Conservation (phyloP, 2,888 invertebrate species). For the Eupeodes luniger region DNA sequence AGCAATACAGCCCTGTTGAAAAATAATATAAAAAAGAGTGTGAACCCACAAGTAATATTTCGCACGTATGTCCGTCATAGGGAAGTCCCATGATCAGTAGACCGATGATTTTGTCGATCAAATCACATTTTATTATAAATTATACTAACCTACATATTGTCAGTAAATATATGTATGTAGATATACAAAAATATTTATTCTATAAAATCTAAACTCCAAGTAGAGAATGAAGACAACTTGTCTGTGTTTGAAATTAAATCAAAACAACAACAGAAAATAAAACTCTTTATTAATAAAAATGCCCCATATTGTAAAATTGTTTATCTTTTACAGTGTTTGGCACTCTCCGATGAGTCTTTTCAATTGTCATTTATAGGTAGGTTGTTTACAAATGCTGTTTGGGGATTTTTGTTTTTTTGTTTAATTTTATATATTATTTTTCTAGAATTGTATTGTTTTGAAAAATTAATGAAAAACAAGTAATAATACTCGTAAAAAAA, state of each 20-base stretch:
- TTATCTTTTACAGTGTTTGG: too few relatives aligned
- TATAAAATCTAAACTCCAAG: not conserved
- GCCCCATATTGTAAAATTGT: not conserved
- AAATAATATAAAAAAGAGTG: not conserved
- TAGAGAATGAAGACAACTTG: slow-evolving; percentile 5
- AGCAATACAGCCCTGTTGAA: not conserved
- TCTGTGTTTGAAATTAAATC: slow-evolving; percentile 2
- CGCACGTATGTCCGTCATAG: slow-evolving; percentile 18
- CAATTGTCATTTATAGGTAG: not conserved
- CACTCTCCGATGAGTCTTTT: not conserved
- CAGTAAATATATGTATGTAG: too few relatives aligned
- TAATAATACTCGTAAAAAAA: too few relatives aligned
- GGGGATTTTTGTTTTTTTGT: too few relatives aligned
- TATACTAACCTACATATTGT: too few relatives aligned
- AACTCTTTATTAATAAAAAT: not conserved
- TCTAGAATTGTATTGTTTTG: too few relatives aligned
- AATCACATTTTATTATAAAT: not conserved
- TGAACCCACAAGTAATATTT: slow-evolving; percentile 19
- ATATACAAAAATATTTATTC: too few relatives aligned
- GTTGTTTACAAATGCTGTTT: too few relatives aligned
- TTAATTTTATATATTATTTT: too few relatives aligned
- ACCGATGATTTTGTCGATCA: slow-evolving; percentile 46
- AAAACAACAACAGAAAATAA: not conserved
- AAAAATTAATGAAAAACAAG: too few relatives aligned
- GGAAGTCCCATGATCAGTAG: slow-evolving; percentile 57